phyloP scores from a whole-genome alignment of 2,888 invertebrate genomes.

The Drosophila borealis region DNA sequence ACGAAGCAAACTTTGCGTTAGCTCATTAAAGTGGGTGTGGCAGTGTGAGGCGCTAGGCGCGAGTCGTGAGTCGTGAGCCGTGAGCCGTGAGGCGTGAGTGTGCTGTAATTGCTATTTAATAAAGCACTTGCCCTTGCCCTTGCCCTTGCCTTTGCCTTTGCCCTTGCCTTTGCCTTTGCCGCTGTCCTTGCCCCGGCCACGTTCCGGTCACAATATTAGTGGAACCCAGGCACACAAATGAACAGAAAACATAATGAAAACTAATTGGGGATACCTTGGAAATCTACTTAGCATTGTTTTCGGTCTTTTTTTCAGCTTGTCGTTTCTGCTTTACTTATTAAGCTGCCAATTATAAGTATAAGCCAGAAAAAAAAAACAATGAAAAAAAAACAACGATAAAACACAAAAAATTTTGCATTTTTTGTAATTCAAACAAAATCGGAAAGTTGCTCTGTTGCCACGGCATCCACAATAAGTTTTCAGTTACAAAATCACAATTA shows the following conservation, averaged over 20 bases:
- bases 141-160: not conserved
- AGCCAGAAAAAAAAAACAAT: not conserved
- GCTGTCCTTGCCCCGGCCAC: not conserved
- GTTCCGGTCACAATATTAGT: conserved; percentile 2
- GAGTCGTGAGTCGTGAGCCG: too few relatives aligned
- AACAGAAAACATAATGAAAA: conserved; percentile 60
- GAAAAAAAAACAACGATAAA: conserved; percentile 10
- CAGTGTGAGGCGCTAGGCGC: not conserved
- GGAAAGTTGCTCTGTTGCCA: too few relatives aligned
- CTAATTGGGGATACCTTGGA: conserved; percentile 55
- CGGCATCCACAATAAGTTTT: not conserved
- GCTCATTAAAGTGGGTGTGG: conserved; percentile 1
- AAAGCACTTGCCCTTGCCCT: conserved; percentile 27
- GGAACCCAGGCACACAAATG: conserved; percentile 10
- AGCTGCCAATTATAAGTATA: conserved; percentile 15
- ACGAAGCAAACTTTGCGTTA: conserved; percentile 15
- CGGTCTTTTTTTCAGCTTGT: not conserved
- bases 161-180: not conserved
- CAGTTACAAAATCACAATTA: not conserved
- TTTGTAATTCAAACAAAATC: not conserved
- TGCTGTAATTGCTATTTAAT: conserved; percentile 69
- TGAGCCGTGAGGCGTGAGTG: conserved; percentile 3
- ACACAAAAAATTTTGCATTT: too few relatives aligned
- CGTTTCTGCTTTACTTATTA: conserved; percentile 1
- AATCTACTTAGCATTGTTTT: conserved; percentile 36